Percentiles rank a stretch among this genome's conserved stretches.
These are phyloP conservation scores for Atrina japonica DNA, from an alignment of 2,888 invertebrate species.

Conservation along the genomic window DNA sequence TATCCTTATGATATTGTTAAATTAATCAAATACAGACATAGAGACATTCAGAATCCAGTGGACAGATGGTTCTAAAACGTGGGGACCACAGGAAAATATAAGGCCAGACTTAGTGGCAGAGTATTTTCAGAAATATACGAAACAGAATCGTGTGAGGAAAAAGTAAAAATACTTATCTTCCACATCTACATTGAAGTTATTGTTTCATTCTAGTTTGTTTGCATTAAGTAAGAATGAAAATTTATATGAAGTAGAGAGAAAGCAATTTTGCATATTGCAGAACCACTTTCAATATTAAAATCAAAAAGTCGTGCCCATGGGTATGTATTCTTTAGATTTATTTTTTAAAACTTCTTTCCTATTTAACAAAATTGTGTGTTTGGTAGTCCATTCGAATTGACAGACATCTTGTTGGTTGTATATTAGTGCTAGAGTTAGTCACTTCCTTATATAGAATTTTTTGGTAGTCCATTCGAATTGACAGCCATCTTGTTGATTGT, in stretches of 20 bases:
- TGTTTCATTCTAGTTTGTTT: no score
- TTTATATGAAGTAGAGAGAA: no score
- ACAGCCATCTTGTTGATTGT: neutral
- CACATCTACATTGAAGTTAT: neutral
- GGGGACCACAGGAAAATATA: conserved; percentile 26
- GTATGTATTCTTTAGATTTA: no score
- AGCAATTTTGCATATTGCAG: no score
- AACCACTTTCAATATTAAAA: neutral
- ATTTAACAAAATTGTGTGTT: no score
- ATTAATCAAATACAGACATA: neutral
- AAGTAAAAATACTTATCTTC: neutral
- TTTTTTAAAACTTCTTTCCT: no score
- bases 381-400: neutral
- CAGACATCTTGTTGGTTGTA: neutral
- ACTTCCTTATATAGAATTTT: neutral
- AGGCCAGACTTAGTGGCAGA: conserved; percentile 7
- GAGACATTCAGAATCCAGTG: conserved; percentile 9
- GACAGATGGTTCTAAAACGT: conserved; percentile 9
- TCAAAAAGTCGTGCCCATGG: neutral
- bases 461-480: neutral
- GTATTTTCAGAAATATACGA: neutral
- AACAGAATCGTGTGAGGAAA: conserved; percentile 2
- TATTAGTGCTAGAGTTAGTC: conserved; percentile 1
- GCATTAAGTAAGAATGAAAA: no score
- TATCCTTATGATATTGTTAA: neutral